A percentile compares a stretch with the other conserved stretches of the same genome.
These are phyloP conservation scores for Sphaeridia pumilis DNA, from an alignment of 2,888 invertebrate genomes.

Conservation along the genomic window DNA sequence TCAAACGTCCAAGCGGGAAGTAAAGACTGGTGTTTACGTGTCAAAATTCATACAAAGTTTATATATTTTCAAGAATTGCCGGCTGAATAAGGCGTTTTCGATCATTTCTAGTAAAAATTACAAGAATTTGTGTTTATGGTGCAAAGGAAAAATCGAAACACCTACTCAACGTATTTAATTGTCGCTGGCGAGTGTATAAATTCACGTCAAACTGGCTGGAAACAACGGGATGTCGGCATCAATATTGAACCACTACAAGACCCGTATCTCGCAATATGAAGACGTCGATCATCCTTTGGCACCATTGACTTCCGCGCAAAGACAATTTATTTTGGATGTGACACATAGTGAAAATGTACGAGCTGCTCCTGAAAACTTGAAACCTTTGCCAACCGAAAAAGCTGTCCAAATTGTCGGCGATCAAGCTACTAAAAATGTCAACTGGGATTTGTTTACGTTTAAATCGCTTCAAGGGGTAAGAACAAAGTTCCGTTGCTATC, in stretches of 20 bases:
- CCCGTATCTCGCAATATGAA: slow-evolving; percentile 33
- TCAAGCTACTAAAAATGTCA: slow-evolving; percentile 11
- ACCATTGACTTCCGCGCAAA: slow-evolving; percentile 60
- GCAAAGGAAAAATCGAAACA: no score
- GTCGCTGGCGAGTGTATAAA: no score
- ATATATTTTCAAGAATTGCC: no score
- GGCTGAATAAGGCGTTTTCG: no score
- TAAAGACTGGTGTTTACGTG: no score
- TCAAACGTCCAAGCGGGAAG: no score
- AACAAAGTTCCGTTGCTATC: background rate
- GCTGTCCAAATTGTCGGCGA: slow-evolving; percentile 17
- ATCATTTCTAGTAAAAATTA: no score
- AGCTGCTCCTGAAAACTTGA: slow-evolving; percentile 20
- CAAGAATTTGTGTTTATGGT: no score
- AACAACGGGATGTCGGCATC: slow-evolving; percentile 9
- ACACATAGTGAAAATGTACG: slow-evolving; percentile 41
- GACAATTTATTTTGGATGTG: slow-evolving; percentile 49
- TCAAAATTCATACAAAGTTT: no score
- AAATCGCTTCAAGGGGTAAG: slow-evolving; percentile 11
- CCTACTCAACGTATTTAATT: no score
- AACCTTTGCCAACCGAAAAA: slow-evolving; percentile 19
- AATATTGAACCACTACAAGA: slow-evolving; percentile 21
- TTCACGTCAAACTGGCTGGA: no score
- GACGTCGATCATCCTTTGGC: slow-evolving; percentile 58
- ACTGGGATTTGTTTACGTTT: slow-evolving; percentile 30